Base-by-base conservation (phyloP, 2,797 vertebrate species). In the Hafferia zeledoni region DNA sequence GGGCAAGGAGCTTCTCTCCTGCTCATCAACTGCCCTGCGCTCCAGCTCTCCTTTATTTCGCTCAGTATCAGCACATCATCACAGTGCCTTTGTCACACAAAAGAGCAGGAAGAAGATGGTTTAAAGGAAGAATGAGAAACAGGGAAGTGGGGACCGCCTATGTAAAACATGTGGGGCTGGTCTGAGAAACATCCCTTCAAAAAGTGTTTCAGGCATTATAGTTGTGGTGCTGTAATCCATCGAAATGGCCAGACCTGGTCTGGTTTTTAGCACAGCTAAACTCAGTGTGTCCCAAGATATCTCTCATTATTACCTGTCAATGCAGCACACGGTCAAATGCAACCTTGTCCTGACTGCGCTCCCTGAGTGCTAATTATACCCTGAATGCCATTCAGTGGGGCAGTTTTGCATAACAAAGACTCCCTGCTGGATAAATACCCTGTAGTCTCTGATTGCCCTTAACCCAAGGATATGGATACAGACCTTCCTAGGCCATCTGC, bases 401-500 rank as follows among this genome's bases (percentile, higher is more conserved):
- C 19, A 4, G 41, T 60, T 95, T 52, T 84, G 63, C 74, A 25
- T 87, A 27, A 90, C 86, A 95, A 92, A 93, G 89, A 11, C 81
- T 89, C 78, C 71, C 83, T 0, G 41, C 83, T 64, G 43, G 83
- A 13, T 8, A 11, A 90, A 56, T 41, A 12, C 68, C 44, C 46
- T 23, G 0, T 2, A 41, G 83, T 61, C 74, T 49, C 59, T 15
- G 72, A n/a, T 44, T 79, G 67, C 70, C 80, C 77, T 90, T 87
- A 55, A 55, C 63, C 35, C 44, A n/a, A 30, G 80, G 86, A 9
- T 63, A 27, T 31, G 75, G 86, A 68, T 93, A 83, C 59, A 52
- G 77, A 19, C 78, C 88, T 89, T 35, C 10, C 53, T 17, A 30
- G 35, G 68, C 93, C 86, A 79, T 94, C 94, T 93, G 74, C 83